Conservation (phyloP, 2,888 invertebrate genomes). For the Cabera pusaria region DNA sequence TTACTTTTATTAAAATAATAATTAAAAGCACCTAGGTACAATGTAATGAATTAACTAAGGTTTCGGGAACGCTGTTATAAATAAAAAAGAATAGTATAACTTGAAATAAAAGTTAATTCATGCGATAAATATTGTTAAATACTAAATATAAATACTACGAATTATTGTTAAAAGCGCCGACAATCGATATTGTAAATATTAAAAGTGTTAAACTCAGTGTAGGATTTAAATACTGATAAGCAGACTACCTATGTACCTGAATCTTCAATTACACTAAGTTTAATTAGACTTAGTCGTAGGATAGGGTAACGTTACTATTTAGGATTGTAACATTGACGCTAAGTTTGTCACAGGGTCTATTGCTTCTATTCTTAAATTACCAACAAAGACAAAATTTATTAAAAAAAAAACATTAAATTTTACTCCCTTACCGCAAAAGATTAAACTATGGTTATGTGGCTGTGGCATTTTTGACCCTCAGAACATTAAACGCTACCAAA, state of each 20-base stretch:
- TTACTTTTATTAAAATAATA: no score
- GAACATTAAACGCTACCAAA: no score
- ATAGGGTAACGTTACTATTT: slow-evolving; percentile 66
- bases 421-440: no score
- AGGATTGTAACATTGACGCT: slow-evolving; percentile 70
- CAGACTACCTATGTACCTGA: slow-evolving; percentile 77
- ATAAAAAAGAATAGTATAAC: slow-evolving; percentile 28
- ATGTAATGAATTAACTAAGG: slow-evolving; percentile 38
- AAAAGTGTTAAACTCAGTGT: slow-evolving; percentile 44
- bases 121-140: no score
- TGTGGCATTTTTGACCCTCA: no score
- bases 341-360: slow-evolving; percentile 77
- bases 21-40: slow-evolving; percentile 74
- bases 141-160: slow-evolving; percentile 5
- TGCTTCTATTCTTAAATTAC: slow-evolving; percentile 46
- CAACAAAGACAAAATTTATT: slow-evolving; percentile 4
- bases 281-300: slow-evolving; percentile 68
- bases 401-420: no score
- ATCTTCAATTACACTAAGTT: slow-evolving; percentile 78
- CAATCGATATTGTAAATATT: slow-evolving; percentile 59
- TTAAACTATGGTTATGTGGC: no score
- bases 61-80: slow-evolving; percentile 31
- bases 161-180: slow-evolving; percentile 37
- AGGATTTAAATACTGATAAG: slow-evolving; percentile 56
- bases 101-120: slow-evolving; percentile 2